Evolutionary conservation across 2,113 vertebrate genomes (phyloP).

Genomic region (Catharus minimus): DNA sequence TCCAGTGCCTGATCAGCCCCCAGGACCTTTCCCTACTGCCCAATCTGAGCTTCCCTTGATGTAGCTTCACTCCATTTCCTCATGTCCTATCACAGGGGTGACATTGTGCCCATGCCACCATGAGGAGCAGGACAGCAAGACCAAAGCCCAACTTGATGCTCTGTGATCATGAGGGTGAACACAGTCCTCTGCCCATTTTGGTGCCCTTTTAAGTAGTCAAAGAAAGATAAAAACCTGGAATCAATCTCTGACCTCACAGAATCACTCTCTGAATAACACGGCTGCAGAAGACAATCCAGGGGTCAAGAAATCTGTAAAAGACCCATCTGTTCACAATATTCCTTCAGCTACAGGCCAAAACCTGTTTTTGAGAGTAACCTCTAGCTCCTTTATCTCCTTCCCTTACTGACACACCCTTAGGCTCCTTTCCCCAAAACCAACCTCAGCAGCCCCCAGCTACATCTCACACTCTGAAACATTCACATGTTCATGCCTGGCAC

Average conservation of each 20-base stretch:
- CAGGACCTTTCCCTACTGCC: neutral
- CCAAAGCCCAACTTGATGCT: neutral
- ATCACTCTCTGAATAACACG: neutral
- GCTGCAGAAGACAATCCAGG: neutral
- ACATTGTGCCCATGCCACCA: accelerated
- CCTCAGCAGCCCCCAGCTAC: neutral
- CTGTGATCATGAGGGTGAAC: neutral
- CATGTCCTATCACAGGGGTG: accelerated
- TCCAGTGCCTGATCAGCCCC: neutral
- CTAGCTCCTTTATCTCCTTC: neutral
- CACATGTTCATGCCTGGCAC: neutral
- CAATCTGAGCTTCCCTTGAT: neutral
- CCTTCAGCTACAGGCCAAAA: neutral
- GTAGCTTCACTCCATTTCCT: neutral
- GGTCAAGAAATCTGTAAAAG: neutral
- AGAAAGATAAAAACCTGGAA: neutral
- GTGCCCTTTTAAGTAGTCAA: neutral
- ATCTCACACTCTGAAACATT: neutral
- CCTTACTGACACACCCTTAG: neutral
- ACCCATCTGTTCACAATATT: neutral
- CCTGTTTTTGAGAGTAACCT: neutral
- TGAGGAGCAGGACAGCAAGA: neutral
- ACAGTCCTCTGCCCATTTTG: neutral
- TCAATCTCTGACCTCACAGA: neutral
- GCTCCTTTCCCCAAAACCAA: neutral